A percentile compares a stretch with the other conserved stretches of the same genome.
Conservation (phyloP, 1,140 invertebrate genomes). For the Bombus terrestris region DNA sequence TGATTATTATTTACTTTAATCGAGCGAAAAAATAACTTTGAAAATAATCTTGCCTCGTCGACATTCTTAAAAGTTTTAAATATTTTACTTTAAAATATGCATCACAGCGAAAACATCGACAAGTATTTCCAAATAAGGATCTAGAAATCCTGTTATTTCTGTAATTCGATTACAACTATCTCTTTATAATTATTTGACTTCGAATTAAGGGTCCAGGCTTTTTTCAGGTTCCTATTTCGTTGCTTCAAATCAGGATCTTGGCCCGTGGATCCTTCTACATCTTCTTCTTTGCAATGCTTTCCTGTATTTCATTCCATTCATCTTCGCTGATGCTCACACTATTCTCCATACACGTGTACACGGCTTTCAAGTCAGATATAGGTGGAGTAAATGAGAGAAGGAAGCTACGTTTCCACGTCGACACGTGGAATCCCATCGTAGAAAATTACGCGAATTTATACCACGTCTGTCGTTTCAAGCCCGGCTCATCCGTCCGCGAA, state of each 20-base stretch:
- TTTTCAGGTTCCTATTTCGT: not conserved
- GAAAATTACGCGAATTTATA: conserved; percentile 61
- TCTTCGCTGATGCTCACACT: conserved; percentile 13
- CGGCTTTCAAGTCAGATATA: conserved; percentile 23
- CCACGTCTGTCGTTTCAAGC: conserved; percentile 18
- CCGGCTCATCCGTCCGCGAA: conserved; percentile 47
- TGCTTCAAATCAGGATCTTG: not conserved
- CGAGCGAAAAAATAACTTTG: not conserved
- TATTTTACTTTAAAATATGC: too few species aligned
- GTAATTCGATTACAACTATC: not conserved
- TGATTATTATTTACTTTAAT: not conserved
- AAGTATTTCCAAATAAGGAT: too few species aligned
- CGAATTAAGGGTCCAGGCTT: not conserved
- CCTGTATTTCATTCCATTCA: conserved; percentile 40
- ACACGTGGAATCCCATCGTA: conserved; percentile 62
- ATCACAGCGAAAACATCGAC: too few species aligned
- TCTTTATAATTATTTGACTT: not conserved
- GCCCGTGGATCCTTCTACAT: not conserved
- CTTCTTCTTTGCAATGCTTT: not conserved
- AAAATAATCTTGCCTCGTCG: not conserved
- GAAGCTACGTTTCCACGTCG: conserved; percentile 30
- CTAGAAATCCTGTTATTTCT: not conserved
- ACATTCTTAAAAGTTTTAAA: too few species aligned
- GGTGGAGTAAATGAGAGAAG: conserved; percentile 41
- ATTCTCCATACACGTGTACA: conserved; percentile 43